Base-by-base conservation (phyloP, 53 echinoderm and acorn worm genomes). In the Arbacia lixula region DNA sequence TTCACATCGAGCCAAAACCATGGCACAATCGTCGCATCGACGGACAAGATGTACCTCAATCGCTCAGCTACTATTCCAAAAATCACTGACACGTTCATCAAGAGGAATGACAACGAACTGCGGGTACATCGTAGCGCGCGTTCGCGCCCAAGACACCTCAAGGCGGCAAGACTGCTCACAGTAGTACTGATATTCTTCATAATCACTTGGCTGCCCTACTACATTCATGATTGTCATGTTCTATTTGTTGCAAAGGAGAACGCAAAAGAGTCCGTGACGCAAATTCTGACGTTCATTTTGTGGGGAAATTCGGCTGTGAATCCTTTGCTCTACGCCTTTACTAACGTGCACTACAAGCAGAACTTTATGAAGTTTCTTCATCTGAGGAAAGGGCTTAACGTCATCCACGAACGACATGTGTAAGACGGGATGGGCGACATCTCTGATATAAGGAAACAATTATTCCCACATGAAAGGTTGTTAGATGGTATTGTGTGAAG, bases 341-440 rank as follows among this genome's bases (percentile, higher is more conserved):
- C 52, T 17, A 74, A 74, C 52, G 20, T 53, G 3, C 53, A 74
- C n/a, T 74, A 32, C 34, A 74, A 74, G 35, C 74, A 74, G 22
- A 74, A 74, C 28, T 74, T 74, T 21, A 69, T 69, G 69, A 40
- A 69, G 43, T 69, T 69, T 69, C 22, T 69, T 27, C 69, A 69
- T 69, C 69, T 69, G 4, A 43, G 69, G 27, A 69, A 69, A 41
- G 69, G 69, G 0, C 14, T 69, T 40, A 40, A 69, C 22, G 69
- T 69, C 42, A 43, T 69, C 17, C 25, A 43, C 29, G 69, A 69
- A 43, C 24, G 69, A 11, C 5, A 9, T 5, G 29, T 16, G 12
- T 69, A 42, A n/a, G n/a, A n/a, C n/a, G n/a, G n/a, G n/a, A n/a
- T n/a, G n/a, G n/a, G n/a, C n/a, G n/a, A n/a, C n/a, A n/a, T n/a